Evolutionary conservation across 2,888 invertebrate genomes (phyloP).

Genomic region (Ctenicera cuprea): DNA sequence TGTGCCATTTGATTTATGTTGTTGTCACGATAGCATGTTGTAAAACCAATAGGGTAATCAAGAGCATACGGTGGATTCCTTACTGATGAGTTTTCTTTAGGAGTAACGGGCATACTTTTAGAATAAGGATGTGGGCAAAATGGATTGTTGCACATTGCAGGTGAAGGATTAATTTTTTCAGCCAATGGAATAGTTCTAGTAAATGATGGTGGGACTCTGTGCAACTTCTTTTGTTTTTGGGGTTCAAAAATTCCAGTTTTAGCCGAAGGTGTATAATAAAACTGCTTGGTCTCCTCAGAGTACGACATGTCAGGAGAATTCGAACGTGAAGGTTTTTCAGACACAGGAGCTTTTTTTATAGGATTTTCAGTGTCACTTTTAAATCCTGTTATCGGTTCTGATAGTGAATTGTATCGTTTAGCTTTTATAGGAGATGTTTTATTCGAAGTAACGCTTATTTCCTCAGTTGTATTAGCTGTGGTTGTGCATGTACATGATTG

Average conservation of each 20-base stretch:
- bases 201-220: constrained; percentile 34
- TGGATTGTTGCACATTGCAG: background rate
- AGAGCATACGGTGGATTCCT: constrained; percentile 8
- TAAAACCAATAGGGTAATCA: background rate
- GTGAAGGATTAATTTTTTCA: too few species aligned
- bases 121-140: constrained; percentile 11
- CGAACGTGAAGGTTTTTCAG: constrained; percentile 4
- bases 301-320: constrained; percentile 42
- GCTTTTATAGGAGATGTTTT: background rate
- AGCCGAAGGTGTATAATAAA: constrained; percentile 51
- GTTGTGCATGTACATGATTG: background rate
- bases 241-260: constrained; percentile 51
- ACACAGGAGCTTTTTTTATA: background rate
- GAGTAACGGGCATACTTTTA: background rate
- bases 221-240: constrained; percentile 17
- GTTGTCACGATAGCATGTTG: constrained; percentile 30
- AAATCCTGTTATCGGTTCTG: background rate
- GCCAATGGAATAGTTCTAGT: constrained; percentile 18
- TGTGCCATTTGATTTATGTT: constrained; percentile 6
- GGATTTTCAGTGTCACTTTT: background rate
- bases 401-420: background rate
- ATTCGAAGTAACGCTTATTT: background rate
- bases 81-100: constrained; percentile 9
- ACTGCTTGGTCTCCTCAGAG: constrained; percentile 52
- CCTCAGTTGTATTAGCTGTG: background rate